Evolutionary conservation across 2,888 invertebrate species (phyloP).

Genomic region (Synanthedon vespiformis): DNA sequence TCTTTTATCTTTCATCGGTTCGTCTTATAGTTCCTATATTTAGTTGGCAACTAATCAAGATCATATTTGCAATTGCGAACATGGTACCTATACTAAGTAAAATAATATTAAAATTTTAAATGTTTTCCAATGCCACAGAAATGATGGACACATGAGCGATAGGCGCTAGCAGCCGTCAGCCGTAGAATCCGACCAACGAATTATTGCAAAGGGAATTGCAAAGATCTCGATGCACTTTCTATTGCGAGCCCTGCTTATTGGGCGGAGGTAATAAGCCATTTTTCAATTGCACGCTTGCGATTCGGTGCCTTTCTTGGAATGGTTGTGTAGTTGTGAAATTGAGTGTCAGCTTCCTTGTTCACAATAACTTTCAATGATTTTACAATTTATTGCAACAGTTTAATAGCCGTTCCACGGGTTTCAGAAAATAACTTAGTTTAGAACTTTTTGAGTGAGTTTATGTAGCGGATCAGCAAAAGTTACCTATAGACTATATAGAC

Average conservation of each 20-base stretch:
- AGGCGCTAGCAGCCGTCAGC: slow-evolving; percentile 21
- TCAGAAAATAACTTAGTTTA: too few relatives aligned
- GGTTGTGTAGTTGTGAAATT: slow-evolving; percentile 15
- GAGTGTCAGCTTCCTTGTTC: slow-evolving; percentile 11
- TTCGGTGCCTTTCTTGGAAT: slow-evolving; percentile 24
- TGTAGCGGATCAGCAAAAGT: too few relatives aligned
- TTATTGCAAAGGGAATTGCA: slow-evolving; percentile 35
- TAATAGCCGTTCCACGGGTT: slow-evolving; percentile 23
- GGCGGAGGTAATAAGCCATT: slow-evolving; percentile 34
- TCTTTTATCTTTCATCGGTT: too few relatives aligned
- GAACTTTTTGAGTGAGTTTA: too few relatives aligned
- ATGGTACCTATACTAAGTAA: too few relatives aligned
- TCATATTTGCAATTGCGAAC: too few relatives aligned
- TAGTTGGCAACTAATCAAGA: too few relatives aligned
- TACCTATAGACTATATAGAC: too few relatives aligned
- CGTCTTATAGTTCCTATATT: too few relatives aligned
- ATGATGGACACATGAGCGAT: slow-evolving; percentile 19
- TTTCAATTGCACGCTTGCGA: slow-evolving; percentile 31
- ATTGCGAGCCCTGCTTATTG: slow-evolving; percentile 22
- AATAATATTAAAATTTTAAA: too few relatives aligned
- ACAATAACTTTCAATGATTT: neutral
- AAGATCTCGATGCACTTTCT: slow-evolving; percentile 42
- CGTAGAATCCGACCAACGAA: slow-evolving; percentile 26
- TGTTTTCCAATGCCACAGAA: neutral
- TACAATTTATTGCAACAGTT: neutral